Conservation (phyloP, 2,113 vertebrate genomes). For the Cheilinus undulatus region DNA sequence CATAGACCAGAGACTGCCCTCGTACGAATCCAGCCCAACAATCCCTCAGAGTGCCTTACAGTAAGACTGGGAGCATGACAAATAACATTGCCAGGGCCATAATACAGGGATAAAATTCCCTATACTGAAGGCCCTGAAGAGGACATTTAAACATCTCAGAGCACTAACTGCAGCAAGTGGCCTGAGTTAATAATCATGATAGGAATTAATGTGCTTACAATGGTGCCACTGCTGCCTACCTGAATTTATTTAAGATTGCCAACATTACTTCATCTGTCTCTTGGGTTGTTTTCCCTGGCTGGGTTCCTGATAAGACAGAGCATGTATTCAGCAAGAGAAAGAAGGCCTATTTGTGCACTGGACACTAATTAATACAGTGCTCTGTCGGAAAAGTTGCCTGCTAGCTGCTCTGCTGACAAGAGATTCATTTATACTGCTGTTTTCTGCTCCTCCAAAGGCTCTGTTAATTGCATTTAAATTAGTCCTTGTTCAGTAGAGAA, state of each 20-base stretch:
- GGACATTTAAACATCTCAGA: conserved; percentile 52
- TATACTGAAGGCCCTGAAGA: conserved; percentile 48
- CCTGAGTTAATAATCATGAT: conserved; percentile 72
- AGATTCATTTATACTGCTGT: conserved; percentile 79
- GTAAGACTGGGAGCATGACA: conserved; percentile 60
- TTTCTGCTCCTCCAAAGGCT: conserved; percentile 75
- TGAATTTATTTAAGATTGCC: conserved; percentile 75
- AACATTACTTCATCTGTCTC: conserved; percentile 71
- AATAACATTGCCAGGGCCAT: conserved; percentile 59
- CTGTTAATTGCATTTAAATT: conserved; percentile 84
- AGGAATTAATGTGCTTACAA: conserved; percentile 72
- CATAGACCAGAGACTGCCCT: conserved; percentile 47
- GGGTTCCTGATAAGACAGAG: conserved; percentile 73
- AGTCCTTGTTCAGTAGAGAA: conserved; percentile 72
- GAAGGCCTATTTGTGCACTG: conserved; percentile 75
- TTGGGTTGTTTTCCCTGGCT: conserved; percentile 62
- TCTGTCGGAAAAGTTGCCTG: conserved; percentile 74
- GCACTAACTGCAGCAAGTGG: conserved; percentile 55
- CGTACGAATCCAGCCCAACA: conserved; percentile 57
- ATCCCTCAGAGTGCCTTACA: conserved; percentile 62
- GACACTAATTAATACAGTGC: conserved; percentile 84
- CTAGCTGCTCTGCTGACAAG: conserved; percentile 76
- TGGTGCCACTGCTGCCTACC: conserved; percentile 67
- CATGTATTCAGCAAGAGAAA: conserved; percentile 68
- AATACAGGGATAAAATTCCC: conserved; percentile 70